phyloP scores from a whole-genome alignment of 1,140 invertebrate species.

The Apis florea region DNA sequence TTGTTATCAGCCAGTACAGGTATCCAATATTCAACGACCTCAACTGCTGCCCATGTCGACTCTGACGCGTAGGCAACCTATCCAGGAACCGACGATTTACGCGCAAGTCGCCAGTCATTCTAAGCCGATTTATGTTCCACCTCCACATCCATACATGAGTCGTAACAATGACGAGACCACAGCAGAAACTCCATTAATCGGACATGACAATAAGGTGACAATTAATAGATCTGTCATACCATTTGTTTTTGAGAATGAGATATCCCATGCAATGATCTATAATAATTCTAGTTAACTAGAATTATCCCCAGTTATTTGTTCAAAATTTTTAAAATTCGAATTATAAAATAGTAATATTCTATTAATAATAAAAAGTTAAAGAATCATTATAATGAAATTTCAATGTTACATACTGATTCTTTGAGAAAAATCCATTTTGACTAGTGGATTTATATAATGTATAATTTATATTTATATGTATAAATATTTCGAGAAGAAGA shows the following conservation, averaged over 20 bases:
- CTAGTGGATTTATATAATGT: too few species aligned
- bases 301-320: not conserved
- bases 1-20: slow-evolving; percentile 78
- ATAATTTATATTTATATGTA: too few species aligned
- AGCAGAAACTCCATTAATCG: slow-evolving; percentile 78
- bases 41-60: slow-evolving; percentile 80
- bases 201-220: slow-evolving; percentile 77
- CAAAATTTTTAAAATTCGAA: not conserved
- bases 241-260: not conserved
- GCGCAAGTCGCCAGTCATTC: slow-evolving; percentile 82
- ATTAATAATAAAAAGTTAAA: not conserved
- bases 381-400: not conserved
- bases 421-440: too few species aligned
- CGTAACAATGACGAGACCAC: slow-evolving; percentile 75
- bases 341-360: not conserved
- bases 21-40: slow-evolving; percentile 77
- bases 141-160: slow-evolving; percentile 77
- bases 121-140: slow-evolving; percentile 78
- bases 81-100: slow-evolving; percentile 83
- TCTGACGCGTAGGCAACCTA: slow-evolving; percentile 78
- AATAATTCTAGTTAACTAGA: too few species aligned
- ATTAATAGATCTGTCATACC: slow-evolving; percentile 10
- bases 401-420: not conserved
- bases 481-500: too few species aligned
- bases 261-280: too few species aligned